Evolutionary conservation across 2,797 vertebrate species (phyloP), one percentile per base, ranked within the genome.

Genomic region (Sitta carolinensis): DNA sequence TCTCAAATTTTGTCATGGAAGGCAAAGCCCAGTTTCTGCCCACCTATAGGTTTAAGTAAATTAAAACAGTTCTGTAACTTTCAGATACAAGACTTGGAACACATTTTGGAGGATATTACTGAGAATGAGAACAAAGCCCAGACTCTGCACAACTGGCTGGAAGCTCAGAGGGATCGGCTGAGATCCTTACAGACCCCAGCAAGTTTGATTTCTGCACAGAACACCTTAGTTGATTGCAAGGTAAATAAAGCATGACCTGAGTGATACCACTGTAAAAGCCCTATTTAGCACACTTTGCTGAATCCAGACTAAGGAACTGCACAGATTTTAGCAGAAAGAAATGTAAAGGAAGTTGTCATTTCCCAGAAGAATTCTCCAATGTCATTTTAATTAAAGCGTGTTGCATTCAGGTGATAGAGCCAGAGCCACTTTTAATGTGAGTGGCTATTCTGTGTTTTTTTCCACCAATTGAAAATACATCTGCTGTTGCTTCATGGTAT

Each of bases 11-110:
- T 77, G 10, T 74, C 16, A 10, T 14, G 23, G 47, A 89, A 76
- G 6, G 11, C 8, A 10, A 13, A 76, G 45, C 27, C 22, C 13
- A 82, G 18, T 67, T 85, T 88, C 40, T 73, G 26, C 25, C 36
- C 23, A 34, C 8, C 7, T 10, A 0, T 26, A 57, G 12, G 5
- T 58, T 76, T 55, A 67, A 57, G 19, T 50, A 57, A 76, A 10
- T 84, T 75, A 57, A 89, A 89, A 57, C 43, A 29, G 6, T 57
- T 82, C 10, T 89, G 19, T 84, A 72, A 81, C 34, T 95, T 97
- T 42, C 94, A 99, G 99, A 97, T 98, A 63, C 98, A 98, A 83
- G 90, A 98, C n/a, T 87, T 97, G 82, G 98, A 99, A 80, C 96
- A 98, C 45, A 57, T 97, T 94, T 92, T 98, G 94, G 98, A 98